These are phyloP conservation scores for Sebastes matsubarae DNA, from an alignment of 2,797 vertebrate genomes.

Conservation along the genomic window DNA sequence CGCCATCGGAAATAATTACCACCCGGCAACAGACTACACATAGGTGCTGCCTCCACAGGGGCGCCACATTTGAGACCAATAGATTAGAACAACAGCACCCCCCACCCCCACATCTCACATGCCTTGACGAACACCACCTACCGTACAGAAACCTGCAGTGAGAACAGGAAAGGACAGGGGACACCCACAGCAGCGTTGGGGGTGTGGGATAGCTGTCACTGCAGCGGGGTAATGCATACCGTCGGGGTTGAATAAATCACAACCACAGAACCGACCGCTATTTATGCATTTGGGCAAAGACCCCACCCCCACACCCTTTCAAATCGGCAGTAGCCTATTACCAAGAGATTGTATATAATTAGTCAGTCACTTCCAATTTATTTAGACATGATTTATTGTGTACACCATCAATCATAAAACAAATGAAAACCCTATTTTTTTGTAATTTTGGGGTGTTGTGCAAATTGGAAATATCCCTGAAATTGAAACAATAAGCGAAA, in stretches of 20 bases:
- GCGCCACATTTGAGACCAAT: slow-evolving; percentile 47
- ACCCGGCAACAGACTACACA: slow-evolving; percentile 63
- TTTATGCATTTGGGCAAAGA: slow-evolving; percentile 19
- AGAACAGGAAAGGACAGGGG: background rate
- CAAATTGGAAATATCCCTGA: background rate
- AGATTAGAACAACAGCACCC: slow-evolving; percentile 51
- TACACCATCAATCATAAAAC: slow-evolving; percentile 18
- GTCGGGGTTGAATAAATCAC: slow-evolving; percentile 45
- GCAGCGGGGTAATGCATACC: slow-evolving; percentile 25
- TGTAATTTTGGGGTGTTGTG: background rate
- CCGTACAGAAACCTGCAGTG: slow-evolving; percentile 16
- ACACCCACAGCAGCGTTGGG: background rate
- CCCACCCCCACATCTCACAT: slow-evolving; percentile 18
- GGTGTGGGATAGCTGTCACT: slow-evolving; percentile 3
- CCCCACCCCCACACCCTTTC: slow-evolving; percentile 6
- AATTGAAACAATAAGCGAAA: background rate
- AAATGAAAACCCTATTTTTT: background rate
- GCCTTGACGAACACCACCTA: slow-evolving; percentile 40
- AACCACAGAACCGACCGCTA: background rate
- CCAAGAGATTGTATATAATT: slow-evolving; percentile 30
- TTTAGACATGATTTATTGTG: slow-evolving; percentile 31
- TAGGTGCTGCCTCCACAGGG: slow-evolving; percentile 63
- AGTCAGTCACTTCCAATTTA: slow-evolving; percentile 50
- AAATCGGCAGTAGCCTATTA: slow-evolving; percentile 28
- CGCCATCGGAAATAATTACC: slow-evolving; percentile 76